Conservation (phyloP, 2,888 invertebrate species). For the Mellilla xanthometata region DNA sequence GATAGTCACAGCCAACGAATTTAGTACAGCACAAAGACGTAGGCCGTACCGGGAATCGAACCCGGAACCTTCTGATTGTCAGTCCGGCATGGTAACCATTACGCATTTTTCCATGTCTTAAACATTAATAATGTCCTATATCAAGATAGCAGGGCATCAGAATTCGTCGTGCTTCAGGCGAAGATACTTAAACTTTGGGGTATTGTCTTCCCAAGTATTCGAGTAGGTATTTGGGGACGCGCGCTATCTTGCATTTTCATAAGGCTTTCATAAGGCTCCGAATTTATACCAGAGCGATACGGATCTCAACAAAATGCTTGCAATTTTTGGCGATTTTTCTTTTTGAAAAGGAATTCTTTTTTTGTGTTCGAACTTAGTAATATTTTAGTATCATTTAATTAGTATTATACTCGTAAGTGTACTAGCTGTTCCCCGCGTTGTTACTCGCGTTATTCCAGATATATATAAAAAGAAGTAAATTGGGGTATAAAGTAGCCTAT, state of each 20-base stretch:
- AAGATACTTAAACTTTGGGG: conserved; percentile 21
- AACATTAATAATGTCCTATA: neutral
- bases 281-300: conserved; percentile 63
- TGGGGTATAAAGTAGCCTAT: no score
- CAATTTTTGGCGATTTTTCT: conserved; percentile 15
- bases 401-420: no score
- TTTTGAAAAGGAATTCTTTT: conserved; percentile 20
- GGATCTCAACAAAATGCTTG: conserved; percentile 43
- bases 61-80: no score
- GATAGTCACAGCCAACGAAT: no score
- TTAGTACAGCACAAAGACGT: no score
- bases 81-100: no score
- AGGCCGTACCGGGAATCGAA: no score
- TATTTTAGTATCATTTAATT: no score
- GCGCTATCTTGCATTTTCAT: conserved; percentile 55
- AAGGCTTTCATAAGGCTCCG: conserved; percentile 46
- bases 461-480: no score
- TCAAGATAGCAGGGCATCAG: neutral
- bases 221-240: conserved; percentile 19
- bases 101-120: neutral
- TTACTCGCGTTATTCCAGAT: no score
- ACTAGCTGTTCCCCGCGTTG: no score
- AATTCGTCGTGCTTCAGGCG: conserved; percentile 9
- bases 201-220: conserved; percentile 17
- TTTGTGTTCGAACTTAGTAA: no score